Base-by-base conservation (phyloP, 1,140 invertebrate species). In the Zaprionus gabonicus region DNA sequence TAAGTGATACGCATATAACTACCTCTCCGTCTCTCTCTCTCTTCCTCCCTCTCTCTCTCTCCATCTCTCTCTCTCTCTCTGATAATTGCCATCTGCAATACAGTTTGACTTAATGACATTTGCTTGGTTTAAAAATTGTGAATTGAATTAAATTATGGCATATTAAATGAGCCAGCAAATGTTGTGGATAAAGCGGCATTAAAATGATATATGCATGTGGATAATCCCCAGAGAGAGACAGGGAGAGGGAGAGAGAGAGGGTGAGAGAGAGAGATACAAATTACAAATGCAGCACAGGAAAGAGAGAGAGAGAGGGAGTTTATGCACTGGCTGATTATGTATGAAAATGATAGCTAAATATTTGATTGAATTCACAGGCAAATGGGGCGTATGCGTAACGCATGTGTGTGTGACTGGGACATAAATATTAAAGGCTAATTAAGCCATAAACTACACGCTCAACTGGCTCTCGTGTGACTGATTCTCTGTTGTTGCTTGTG, bases 371-470 rank as follows among this genome's bases (percentile, higher is more conserved):
- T 66, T 60, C 25, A 27, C 55, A 55, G 53, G n/a, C 67, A 51
- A 46, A 55, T 53, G 5, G 0, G 60, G 82, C 78, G 78, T 75
- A 81, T 84, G 60, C 51, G 78, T 31, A 44, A 80, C 62, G 13
- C 31, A 34, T 4, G 23, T 23, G 9, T 34, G 65, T 5, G 15
- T 31, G 41, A n/a, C 28, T 17, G 23, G 34, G 12, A 66, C 53
- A 68, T 66, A 71, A 85, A 79, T 86, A 81, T 76, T 81, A 85
- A 79, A 63, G 59, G 71, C 74, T 59, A 58, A 79, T 71, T 71
- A 71, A 36, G 53, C 44, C 15, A 56, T 57, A 23, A 41, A 66
- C 15, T 46, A 46, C n/a, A 17, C 7, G n/a, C 7, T 1, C n/a
- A 17, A 44, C 28, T 31, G 7, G 28, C 6, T 9, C 1, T 31